These are phyloP conservation scores for Leptobrachium ailaonicum DNA, from an alignment of 2,113 vertebrate species.

Conservation along the genomic window DNA sequence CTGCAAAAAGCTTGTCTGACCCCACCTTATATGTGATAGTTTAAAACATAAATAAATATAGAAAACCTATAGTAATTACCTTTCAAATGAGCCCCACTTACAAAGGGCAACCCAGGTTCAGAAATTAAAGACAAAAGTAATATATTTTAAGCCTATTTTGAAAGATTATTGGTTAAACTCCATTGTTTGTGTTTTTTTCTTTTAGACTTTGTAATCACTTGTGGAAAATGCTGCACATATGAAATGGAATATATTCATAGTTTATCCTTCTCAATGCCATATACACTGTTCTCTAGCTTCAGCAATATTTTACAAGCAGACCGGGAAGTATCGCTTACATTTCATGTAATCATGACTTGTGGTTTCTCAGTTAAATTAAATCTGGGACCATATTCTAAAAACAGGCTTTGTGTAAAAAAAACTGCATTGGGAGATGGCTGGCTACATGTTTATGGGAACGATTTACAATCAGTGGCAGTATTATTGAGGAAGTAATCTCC, in stretches of 20 bases:
- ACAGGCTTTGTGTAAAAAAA: constrained; percentile 50
- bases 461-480: constrained; percentile 72
- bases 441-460: constrained; percentile 61
- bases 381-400: constrained; percentile 13
- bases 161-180: too few species aligned
- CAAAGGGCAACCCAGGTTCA: too few species aligned
- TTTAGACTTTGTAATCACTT: neutral
- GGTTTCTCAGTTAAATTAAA: constrained; percentile 47
- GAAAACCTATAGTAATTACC: too few species aligned
- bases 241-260: neutral
- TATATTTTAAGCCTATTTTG: too few species aligned
- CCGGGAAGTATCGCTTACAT: constrained; percentile 50
- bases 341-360: constrained; percentile 58
- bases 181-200: too few species aligned
- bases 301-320: constrained; percentile 21
- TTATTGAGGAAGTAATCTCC: constrained; percentile 74
- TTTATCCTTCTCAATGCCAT: neutral
- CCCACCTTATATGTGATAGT: too few species aligned
- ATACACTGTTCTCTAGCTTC: neutral
- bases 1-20: too few species aligned
- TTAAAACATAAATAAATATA: too few species aligned
- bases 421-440: constrained; percentile 62
- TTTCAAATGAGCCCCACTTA: too few species aligned
- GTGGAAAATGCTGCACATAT: neutral
- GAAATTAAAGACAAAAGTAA: too few species aligned